These are phyloP conservation scores for Mactromeris polynyma DNA, from an alignment of 2,888 invertebrate genomes.

Conservation along the genomic window DNA sequence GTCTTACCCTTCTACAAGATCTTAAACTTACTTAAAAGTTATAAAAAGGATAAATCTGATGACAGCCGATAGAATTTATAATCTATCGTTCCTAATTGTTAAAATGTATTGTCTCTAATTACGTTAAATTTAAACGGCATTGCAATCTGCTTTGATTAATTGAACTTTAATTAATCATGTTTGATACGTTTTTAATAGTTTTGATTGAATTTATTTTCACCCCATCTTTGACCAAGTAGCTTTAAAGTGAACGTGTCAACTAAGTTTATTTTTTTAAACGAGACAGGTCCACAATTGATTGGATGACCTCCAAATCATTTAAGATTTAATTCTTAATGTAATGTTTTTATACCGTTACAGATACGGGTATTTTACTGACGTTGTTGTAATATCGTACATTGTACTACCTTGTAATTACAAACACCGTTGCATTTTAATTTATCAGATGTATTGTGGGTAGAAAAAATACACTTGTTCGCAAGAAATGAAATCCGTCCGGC, in stretches of 20 bases:
- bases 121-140: neutral
- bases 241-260: neutral
- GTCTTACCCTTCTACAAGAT: too few relatives aligned
- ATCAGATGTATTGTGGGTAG: neutral
- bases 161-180: neutral
- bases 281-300: conserved; percentile 11
- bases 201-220: neutral
- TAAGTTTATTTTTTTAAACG: neutral
- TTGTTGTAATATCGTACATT: neutral
- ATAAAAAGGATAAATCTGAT: too few relatives aligned
- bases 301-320: conserved; percentile 4
- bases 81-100: too few relatives aligned
- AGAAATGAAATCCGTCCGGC: neutral
- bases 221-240: neutral
- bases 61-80: too few relatives aligned
- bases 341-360: neutral
- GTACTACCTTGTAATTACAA: neutral
- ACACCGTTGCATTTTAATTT: neutral
- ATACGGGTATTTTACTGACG: neutral
- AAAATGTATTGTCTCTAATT: too few relatives aligned
- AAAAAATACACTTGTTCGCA: neutral
- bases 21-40: too few relatives aligned
- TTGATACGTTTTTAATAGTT: neutral
- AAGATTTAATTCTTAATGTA: conserved; percentile 15
- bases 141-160: neutral